Conservation (phyloP, 2,797 vertebrate genomes). For the Saxicola maurus region DNA sequence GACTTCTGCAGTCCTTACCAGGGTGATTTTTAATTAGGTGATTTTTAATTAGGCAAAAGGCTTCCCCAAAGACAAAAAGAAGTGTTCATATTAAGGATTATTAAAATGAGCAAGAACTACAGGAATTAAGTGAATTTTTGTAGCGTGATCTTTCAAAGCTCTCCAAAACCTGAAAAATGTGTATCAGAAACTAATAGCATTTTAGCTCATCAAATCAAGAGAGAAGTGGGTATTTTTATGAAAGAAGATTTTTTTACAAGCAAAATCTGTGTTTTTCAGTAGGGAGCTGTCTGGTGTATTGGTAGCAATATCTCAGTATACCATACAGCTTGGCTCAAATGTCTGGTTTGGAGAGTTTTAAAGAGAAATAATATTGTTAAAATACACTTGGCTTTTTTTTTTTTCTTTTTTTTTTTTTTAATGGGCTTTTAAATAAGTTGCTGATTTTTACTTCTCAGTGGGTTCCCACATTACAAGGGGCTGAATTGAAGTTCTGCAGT, state of each 20-base stretch:
- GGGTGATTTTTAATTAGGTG: background rate
- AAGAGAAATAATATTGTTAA: background rate
- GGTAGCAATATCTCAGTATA: background rate
- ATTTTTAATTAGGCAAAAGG: background rate
- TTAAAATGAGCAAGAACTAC: background rate
- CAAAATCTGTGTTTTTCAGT: background rate
- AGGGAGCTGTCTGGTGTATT: background rate
- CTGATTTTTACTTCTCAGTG: background rate
- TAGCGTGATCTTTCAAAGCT: background rate
- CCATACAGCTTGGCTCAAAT: background rate
- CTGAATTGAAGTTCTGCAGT: background rate
- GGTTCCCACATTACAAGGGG: background rate
- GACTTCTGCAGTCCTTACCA: background rate
- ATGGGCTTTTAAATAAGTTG: background rate
- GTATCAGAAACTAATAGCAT: background rate
- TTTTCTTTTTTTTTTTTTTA: background rate
- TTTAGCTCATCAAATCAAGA: background rate
- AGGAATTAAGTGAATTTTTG: background rate
- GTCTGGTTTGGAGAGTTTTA: background rate
- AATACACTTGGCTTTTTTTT: background rate
- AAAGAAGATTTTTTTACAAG: background rate
- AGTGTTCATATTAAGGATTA: background rate
- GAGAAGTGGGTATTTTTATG: background rate
- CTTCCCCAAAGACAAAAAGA: background rate
- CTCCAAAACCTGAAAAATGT: background rate